These are phyloP conservation scores for Drosophila kurseongensis DNA, from an alignment of 1,140 invertebrate species.

Conservation along the genomic window DNA sequence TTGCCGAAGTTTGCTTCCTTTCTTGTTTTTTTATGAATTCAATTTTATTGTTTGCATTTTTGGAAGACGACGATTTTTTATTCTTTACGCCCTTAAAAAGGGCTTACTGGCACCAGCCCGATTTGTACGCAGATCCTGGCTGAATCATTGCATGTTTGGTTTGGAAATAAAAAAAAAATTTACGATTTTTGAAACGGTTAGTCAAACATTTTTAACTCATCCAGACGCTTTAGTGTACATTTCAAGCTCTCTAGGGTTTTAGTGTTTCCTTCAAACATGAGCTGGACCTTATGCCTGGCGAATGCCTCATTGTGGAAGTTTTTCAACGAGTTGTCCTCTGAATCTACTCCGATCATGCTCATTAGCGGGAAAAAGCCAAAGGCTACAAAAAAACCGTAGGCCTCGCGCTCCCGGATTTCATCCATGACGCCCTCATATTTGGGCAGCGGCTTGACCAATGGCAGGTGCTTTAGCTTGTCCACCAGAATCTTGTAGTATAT, in stretches of 20 bases:
- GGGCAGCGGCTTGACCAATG: conserved; percentile 79
- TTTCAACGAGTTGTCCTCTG: conserved; percentile 76
- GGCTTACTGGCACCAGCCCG: too few relatives aligned
- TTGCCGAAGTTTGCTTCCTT: too few relatives aligned
- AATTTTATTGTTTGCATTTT: too few relatives aligned
- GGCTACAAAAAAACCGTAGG: conserved; percentile 77
- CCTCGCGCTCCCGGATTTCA: conserved; percentile 70
- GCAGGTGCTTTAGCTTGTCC: conserved; percentile 76
- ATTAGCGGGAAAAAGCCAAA: conserved; percentile 79
- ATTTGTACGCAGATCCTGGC: too few relatives aligned
- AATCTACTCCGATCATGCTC: conserved; percentile 76
- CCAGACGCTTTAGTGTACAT: conserved; percentile 65
- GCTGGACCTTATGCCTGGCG: conserved; percentile 70
- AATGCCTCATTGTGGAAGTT: conserved; percentile 77
- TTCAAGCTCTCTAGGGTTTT: conserved; percentile 73
- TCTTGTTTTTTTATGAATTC: too few relatives aligned
- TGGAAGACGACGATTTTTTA: too few relatives aligned
- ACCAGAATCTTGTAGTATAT: conserved; percentile 69
- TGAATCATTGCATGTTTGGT: not conserved
- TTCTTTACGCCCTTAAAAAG: too few relatives aligned
- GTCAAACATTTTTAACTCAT: conserved; percentile 74
- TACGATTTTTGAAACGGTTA: conserved; percentile 19
- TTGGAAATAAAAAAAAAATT: not conserved
- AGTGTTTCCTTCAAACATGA: conserved; percentile 74
- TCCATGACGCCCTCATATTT: conserved; percentile 73